phyloP scores from a whole-genome alignment of 2,888 invertebrate genomes.

The Drosophila hamatofila region DNA sequence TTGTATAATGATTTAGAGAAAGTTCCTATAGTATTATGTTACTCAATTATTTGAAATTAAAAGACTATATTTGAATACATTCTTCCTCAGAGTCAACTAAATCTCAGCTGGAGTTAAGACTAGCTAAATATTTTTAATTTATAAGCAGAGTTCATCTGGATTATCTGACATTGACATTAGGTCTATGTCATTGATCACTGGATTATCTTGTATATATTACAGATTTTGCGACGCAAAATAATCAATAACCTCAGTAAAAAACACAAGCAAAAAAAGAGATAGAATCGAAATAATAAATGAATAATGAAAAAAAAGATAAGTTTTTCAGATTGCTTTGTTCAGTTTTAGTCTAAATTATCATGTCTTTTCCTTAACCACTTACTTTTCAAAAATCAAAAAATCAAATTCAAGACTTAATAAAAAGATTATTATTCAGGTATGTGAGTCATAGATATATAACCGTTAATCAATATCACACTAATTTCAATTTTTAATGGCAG shows the following conservation, averaged over 20 bases:
- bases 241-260: too few relatives aligned
- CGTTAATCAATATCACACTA: background rate
- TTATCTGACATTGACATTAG: slow-evolving; percentile 31
- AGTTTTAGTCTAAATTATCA: background rate
- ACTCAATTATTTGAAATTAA: background rate
- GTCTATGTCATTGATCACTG: slow-evolving; percentile 35
- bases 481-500: background rate
- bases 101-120: background rate
- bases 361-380: background rate
- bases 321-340: background rate
- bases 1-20: background rate
- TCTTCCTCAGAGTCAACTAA: background rate
- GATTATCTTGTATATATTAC: slow-evolving; percentile 1
- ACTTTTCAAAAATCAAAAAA: too few relatives aligned
- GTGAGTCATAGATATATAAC: slow-evolving; percentile 4
- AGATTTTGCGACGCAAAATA: slow-evolving; percentile 29
- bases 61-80: background rate
- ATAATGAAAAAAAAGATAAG: background rate
- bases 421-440: background rate
- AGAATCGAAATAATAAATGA: background rate
- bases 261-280: background rate
- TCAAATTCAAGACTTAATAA: background rate
- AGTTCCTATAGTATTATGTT: background rate
- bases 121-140: background rate
- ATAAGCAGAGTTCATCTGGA: slow-evolving; percentile 4